Base-by-base conservation (phyloP, 2,888 invertebrate species). In the Drosophila crucigera region DNA sequence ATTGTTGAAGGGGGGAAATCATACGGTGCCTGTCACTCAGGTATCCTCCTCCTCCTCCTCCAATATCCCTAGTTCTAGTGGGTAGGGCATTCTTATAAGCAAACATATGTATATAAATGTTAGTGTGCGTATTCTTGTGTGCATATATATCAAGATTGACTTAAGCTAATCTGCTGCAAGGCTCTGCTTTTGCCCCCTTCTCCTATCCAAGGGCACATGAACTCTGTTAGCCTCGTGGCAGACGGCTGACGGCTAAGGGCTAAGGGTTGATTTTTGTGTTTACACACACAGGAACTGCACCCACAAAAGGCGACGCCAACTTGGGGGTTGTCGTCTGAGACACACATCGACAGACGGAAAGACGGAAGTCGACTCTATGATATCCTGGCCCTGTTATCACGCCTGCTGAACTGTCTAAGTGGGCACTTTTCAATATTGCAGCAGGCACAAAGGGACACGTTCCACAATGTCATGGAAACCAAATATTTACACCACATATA, bases 231-330 rank as follows among this genome's bases (percentile, higher is more conserved):
- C 76, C 72, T 66, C 33, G 56, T 47, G 53, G 25, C 16, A 35
- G 5, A 35, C 5, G 5, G 37, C 31, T 14, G 47, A 30, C 55
- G 52, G 16, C 58, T 79, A 89, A 82, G 89, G 85, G 89, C 55
- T 79, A 89, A 82, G 85, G 85, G 86, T 87, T 87, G 85, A 65
- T 89, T 84, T 59, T 30, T 43, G 37, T 76, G 71, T 73, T 82
- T 73, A 70, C 31, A 25, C 30, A 52, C 41, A 75, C 71, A 80
- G 70, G 66, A 76, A 70, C 88, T 84, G 89, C 87, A 84, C 87
- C 87, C 87, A 87, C 75, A 73, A 69, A 73, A 73, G 33, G 47
- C 68, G 62, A 61, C 73, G 66, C 55, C 66, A 63, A 41, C 65
- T 75, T 72, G 82, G 84, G 75, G 75, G 83, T 77, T 79, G 76